A percentile compares a stretch with the other conserved stretches of the same genome.
Conservation (phyloP, 2,888 invertebrate species). For the Chorisops tibialis region DNA sequence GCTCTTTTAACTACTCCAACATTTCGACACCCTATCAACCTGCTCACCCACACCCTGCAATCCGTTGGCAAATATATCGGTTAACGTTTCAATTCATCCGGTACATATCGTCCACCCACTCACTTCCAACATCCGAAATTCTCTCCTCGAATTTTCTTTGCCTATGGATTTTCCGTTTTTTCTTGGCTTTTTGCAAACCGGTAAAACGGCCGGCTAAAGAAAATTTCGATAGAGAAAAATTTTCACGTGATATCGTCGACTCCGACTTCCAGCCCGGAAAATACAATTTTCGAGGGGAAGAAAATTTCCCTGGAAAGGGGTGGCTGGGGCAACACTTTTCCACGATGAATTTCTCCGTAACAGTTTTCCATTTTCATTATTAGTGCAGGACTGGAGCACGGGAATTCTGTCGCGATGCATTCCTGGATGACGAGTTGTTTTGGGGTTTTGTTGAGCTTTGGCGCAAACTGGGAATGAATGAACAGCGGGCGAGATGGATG, state of each 20-base stretch:
- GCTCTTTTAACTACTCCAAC: slow-evolving; percentile 22
- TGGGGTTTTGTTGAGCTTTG: slow-evolving; percentile 7
- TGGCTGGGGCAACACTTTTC: neutral
- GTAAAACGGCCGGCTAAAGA: no score
- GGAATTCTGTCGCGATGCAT: neutral
- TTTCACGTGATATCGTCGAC: no score
- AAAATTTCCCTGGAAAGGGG: slow-evolving; percentile 21
- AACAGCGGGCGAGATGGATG: slow-evolving; percentile 18
- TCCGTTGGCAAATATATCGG: slow-evolving; percentile 20
- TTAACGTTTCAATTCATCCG: slow-evolving; percentile 25
- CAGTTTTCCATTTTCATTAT: neutral
- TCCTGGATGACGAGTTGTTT: slow-evolving; percentile 23
- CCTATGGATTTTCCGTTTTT: neutral
- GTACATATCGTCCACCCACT: slow-evolving; percentile 20
- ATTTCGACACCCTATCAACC: slow-evolving; percentile 23
- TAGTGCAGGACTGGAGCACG: neutral
- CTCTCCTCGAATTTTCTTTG: neutral
- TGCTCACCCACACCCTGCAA: slow-evolving; percentile 11
- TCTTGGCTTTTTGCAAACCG: no score
- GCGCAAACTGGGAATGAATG: slow-evolving; percentile 18
- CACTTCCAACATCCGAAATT: neutral
- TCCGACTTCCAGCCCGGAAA: no score
- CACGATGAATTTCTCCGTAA: neutral
- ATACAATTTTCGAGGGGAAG: neutral
- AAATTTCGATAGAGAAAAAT: no score